Conservation (phyloP, 2,888 invertebrate genomes). For the Oxystoma pomonae region DNA sequence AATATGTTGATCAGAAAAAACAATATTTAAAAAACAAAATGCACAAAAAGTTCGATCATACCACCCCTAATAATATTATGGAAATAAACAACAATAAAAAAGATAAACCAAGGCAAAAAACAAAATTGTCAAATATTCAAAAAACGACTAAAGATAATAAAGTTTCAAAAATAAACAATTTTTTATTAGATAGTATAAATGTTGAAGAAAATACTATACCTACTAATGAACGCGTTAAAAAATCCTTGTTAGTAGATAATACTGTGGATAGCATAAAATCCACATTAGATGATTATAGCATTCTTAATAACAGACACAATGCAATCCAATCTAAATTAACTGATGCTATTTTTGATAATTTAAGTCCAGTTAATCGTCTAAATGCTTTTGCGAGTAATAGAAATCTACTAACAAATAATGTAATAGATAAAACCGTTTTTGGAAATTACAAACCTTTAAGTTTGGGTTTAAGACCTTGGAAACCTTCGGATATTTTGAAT, state of each 20-base stretch:
- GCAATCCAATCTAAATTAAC: neutral
- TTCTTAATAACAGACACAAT: neutral
- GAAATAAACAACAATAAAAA: neutral
- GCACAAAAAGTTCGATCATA: neutral
- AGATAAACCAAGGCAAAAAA: conserved; percentile 1
- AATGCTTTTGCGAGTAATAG: neutral
- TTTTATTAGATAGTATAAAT: too few species aligned
- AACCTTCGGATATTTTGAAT: conserved; percentile 29
- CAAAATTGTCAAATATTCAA: too few species aligned
- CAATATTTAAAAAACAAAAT: neutral
- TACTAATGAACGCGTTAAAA: too few species aligned
- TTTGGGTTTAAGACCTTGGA: conserved; percentile 28
- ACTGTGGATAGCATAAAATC: neutral
- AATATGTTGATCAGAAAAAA: conserved; percentile 8
- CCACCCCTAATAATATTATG: neutral
- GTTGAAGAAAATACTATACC: too few species aligned
- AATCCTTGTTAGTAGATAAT: neutral
- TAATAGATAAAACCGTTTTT: conserved; percentile 12
- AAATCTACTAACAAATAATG: neutral
- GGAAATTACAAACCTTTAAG: conserved; percentile 29
- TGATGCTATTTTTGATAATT: neutral
- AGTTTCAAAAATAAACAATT: too few species aligned
- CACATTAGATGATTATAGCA: neutral
- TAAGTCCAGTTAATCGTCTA: neutral
- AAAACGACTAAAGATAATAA: too few species aligned